Evolutionary conservation across 1,140 invertebrate species (phyloP).

Genomic region (Arctopsyche grandis): DNA sequence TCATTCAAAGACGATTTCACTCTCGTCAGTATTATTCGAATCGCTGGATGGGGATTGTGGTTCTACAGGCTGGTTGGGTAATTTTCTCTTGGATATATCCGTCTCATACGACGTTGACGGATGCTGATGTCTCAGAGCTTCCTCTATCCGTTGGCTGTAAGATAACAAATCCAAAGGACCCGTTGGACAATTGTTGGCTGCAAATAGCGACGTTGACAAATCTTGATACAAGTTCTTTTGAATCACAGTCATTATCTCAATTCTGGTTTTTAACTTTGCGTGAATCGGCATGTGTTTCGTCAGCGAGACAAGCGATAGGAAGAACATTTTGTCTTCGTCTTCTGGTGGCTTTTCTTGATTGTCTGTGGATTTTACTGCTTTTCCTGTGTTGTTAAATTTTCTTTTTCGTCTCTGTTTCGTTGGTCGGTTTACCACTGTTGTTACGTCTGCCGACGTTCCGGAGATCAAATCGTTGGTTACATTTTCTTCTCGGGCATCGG

Average conservation of each 20-base stretch:
- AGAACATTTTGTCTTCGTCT: slow-evolving; percentile 12
- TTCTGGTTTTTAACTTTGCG: background rate
- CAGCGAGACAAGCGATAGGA: background rate
- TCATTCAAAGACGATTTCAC: too few relatives aligned
- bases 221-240: background rate
- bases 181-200: too few relatives aligned
- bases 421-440: background rate
- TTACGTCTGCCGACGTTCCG: background rate
- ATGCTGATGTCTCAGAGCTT: too few relatives aligned
- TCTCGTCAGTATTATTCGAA: too few relatives aligned
- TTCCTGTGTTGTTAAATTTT: background rate
- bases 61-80: too few relatives aligned
- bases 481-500: background rate
- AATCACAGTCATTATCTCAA: background rate
- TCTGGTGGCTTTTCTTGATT: background rate
- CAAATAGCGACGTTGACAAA: background rate
- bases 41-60: too few relatives aligned
- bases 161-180: too few relatives aligned
- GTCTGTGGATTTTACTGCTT: background rate
- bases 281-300: background rate
- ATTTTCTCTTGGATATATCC: too few relatives aligned
- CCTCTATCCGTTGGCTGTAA: too few relatives aligned
- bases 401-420: background rate
- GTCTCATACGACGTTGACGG: too few relatives aligned
- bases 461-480: background rate